phyloP scores from a whole-genome alignment of 2,113 vertebrate genomes.

The Anguilla japonica region DNA sequence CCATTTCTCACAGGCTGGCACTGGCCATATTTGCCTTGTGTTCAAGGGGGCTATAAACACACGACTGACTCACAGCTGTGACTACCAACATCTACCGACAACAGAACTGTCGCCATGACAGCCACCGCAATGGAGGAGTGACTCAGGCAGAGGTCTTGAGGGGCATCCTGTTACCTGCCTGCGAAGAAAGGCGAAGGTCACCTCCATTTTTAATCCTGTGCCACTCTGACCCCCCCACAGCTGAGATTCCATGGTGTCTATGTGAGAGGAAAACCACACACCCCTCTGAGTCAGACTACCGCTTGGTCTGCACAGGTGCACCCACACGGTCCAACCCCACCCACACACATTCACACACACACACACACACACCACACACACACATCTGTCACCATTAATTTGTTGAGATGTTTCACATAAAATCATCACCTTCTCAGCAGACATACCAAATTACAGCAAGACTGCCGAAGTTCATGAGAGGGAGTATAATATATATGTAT shows the following conservation, averaged over 20 bases:
- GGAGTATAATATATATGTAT: too few relatives aligned
- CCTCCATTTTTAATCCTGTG: not conserved
- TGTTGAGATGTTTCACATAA: not conserved
- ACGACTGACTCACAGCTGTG: conserved; percentile 10
- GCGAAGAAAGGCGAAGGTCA: not conserved
- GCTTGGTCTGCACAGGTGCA: not conserved
- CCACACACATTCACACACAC: not conserved
- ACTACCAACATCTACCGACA: not conserved
- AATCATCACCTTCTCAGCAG: not conserved
- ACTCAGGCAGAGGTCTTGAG: not conserved
- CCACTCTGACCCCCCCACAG: not conserved
- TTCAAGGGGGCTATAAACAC: conserved; percentile 24
- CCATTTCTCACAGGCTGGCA: not conserved
- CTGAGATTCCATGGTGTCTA: not conserved
- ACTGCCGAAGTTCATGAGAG: too few relatives aligned
- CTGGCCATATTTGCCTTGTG: not conserved
- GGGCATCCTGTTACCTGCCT: conserved; percentile 20
- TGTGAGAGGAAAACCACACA: not conserved
- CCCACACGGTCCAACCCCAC: not conserved
- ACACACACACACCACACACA: not conserved
- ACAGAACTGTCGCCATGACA: conserved; percentile 14
- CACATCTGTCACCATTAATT: not conserved
- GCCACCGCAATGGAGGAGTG: not conserved
- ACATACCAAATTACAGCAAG: not conserved
- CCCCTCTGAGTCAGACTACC: not conserved